phyloP scores from a whole-genome alignment of 1,140 invertebrate species.

The Cherax destructor region DNA sequence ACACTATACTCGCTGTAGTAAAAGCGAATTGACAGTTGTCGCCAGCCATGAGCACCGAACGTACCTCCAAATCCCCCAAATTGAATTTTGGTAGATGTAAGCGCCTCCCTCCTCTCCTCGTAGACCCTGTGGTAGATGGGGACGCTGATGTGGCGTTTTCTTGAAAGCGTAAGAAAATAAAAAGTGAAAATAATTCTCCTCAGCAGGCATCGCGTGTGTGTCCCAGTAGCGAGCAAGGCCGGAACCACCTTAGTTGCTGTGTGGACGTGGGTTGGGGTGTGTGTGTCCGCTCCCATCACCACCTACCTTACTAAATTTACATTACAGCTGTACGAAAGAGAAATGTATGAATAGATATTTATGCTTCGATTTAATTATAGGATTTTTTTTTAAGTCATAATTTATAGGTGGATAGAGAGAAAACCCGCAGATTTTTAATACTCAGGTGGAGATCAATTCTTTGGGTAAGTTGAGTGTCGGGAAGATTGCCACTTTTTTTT shows the following conservation, averaged over 20 bases:
- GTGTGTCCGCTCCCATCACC: constrained; percentile 42
- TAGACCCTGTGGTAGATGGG: neutral
- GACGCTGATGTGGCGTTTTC: neutral
- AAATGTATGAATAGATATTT: neutral
- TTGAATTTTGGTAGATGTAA: constrained; percentile 13
- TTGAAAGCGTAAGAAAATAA: constrained; percentile 31
- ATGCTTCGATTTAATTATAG: neutral
- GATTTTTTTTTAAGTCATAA: neutral
- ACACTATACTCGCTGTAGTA: constrained; percentile 29
- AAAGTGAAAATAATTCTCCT: constrained; percentile 43
- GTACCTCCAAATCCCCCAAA: constrained; percentile 1
- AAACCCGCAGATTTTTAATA: no score
- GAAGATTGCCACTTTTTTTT: neutral
- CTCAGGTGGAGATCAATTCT: constrained; percentile 12
- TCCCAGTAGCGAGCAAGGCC: constrained; percentile 61
- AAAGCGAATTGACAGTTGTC: constrained; percentile 44
- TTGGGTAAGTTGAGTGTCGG: constrained; percentile 11
- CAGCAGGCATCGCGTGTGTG: constrained; percentile 54
- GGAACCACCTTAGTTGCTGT: constrained; percentile 56
- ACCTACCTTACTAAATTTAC: constrained; percentile 16
- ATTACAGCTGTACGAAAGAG: neutral
- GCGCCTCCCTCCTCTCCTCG: neutral
- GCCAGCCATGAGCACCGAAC: constrained; percentile 31
- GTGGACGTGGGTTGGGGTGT: constrained; percentile 49
- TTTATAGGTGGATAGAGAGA: no score